phyloP scores from a whole-genome alignment of 2,113 vertebrate species.

The Struthidea cinerea region DNA sequence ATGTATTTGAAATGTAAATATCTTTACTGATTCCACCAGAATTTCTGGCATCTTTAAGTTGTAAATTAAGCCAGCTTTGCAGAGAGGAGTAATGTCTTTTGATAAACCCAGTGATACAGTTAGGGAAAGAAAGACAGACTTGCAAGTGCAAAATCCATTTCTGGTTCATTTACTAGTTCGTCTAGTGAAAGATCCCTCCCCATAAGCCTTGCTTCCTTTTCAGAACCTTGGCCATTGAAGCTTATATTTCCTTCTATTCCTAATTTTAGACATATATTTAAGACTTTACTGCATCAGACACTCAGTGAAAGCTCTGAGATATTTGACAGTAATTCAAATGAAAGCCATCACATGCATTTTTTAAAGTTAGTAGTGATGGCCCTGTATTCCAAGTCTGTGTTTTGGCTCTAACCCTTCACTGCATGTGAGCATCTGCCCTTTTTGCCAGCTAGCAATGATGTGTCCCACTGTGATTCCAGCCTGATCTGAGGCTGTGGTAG shows the following conservation, averaged over 20 bases:
- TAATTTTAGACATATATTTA: not conserved
- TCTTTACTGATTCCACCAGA: not conserved
- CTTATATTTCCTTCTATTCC: not conserved
- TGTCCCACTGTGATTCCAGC: not conserved
- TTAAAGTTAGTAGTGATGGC: not conserved
- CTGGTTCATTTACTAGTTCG: not conserved
- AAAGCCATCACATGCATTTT: not conserved
- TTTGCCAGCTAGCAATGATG: too few relatives aligned
- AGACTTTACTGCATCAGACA: not conserved
- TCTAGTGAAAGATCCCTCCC: not conserved
- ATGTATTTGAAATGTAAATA: not conserved
- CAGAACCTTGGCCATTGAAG: not conserved
- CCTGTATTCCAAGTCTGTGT: not conserved
- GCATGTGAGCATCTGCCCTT: not conserved
- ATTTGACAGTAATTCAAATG: not conserved
- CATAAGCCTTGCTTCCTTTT: not conserved
- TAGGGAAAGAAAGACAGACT: not conserved
- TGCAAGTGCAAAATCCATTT: not conserved
- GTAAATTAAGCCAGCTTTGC: fast-evolving
- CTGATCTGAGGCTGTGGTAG: fast-evolving
- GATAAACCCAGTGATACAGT: not conserved
- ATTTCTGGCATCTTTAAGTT: not conserved
- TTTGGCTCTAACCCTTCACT: not conserved
- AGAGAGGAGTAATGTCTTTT: not conserved
- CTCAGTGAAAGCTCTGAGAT: not conserved